phyloP scores from a whole-genome alignment of 2,113 vertebrate species.

The Alosa alosa region DNA sequence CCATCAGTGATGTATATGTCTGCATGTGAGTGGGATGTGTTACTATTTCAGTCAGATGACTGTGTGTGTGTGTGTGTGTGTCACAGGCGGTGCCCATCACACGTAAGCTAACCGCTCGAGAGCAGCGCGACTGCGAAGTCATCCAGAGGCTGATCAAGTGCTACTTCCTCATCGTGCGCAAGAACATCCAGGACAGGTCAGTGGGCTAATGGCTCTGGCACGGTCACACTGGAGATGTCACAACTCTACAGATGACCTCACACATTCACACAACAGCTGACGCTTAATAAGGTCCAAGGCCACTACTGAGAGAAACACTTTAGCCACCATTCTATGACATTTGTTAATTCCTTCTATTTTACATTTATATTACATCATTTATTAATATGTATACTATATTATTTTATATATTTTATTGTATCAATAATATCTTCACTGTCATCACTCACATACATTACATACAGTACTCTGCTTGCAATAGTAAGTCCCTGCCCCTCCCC shows the following conservation, averaged over 20 bases:
- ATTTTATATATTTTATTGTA: too few species aligned
- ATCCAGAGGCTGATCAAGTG: conserved; percentile 80
- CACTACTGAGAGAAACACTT: too few species aligned
- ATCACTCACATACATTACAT: too few species aligned
- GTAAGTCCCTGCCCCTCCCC: too few species aligned
- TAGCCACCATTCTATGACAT: too few species aligned
- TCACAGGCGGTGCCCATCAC: conserved; percentile 68
- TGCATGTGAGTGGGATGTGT: background rate
- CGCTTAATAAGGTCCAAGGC: too few species aligned
- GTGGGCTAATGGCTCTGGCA: background rate
- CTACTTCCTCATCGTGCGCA: conserved; percentile 82
- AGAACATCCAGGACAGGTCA: conserved; percentile 83
- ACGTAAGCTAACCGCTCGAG: conserved; percentile 70
- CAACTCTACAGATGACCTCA: background rate
- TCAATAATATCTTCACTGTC: too few species aligned
- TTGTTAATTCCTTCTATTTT: too few species aligned
- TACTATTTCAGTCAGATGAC: background rate
- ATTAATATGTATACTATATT: too few species aligned
- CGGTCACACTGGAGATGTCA: background rate
- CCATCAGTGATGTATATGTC: background rate
- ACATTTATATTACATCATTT: too few species aligned
- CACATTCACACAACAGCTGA: background rate
- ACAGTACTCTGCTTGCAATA: too few species aligned
- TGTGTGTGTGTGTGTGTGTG: conserved; percentile 15
- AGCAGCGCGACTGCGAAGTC: conserved; percentile 80